Evolutionary conservation across 1,140 invertebrate genomes (phyloP), one percentile per base, ranked within the genome.

Genomic region (Nixonia krombeini): DNA sequence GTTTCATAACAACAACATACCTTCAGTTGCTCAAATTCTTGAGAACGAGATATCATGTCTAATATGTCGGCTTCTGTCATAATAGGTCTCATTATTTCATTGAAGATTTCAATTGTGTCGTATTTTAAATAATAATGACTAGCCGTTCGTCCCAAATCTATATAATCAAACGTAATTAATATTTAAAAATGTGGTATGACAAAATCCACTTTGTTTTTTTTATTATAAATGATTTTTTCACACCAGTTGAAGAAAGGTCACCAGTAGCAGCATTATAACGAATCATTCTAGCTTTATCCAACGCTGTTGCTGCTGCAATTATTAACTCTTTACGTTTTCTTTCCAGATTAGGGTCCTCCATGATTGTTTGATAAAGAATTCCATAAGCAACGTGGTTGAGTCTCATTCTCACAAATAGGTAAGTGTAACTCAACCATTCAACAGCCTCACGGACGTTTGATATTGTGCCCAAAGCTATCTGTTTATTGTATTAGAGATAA

Each of bases 111-210:
- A 69, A 99, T 92, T 0, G 97, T 99, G 73, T 97, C 95, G 82
- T 96, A 96, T 73, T 97, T 99, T 31, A 99, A 96, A 81, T 99
- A 99, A 85, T 93, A 99, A 84, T 99, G 95, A 79, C 96, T 98
- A 0, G 98, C 96, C 40, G 95, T 99, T 52, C 98, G 88, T 0
- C 98, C 98, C 33, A 98, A 85, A 86, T 99, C 97, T 87, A 80
- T 69, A 58, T 84, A 79, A 61, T 53, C 29, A 71, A 28, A 50
- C 17, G 12, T 28, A 12, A 28, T 12, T 28, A 45, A 45, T 45
- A n/a, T 28, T 8, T 16, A 15, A 8, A 12, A 46, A 46, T 13
- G 21, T 21, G 4, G 5, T 12, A 8, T 35, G 12, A 28, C n/a
- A n/a, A n/a, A n/a, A n/a, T n/a, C n/a, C n/a, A n/a, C n/a, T n/a